Evolutionary conservation across 2,797 vertebrate species (phyloP).

Genomic region (Mus minutoides): DNA sequence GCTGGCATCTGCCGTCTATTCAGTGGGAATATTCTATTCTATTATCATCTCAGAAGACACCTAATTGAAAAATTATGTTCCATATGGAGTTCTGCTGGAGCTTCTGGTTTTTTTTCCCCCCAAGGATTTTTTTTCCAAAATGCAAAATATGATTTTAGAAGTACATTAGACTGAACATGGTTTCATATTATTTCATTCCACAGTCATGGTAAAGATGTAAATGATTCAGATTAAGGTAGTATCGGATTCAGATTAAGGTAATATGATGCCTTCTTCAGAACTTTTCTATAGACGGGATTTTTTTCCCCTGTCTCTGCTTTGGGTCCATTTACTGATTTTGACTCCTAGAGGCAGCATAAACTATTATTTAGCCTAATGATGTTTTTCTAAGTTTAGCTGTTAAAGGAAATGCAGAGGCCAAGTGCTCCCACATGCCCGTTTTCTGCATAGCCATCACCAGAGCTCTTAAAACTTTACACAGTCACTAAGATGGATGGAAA

Average conservation of each 20-base stretch:
- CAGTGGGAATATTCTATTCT: neutral
- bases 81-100: conserved; percentile 15
- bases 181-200: neutral
- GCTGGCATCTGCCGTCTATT: neutral
- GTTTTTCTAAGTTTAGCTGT: conserved; percentile 4
- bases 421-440: neutral
- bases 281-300: neutral
- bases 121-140: conserved; percentile 52
- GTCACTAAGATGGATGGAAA: neutral
- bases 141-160: neutral
- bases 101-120: neutral
- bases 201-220: neutral
- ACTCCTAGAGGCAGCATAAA: neutral
- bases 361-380: neutral
- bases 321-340: conserved; percentile 1
- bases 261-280: neutral
- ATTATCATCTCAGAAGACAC: neutral
- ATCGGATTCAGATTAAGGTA: neutral
- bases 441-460: neutral
- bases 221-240: neutral
- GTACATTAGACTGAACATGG: neutral
- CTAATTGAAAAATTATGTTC: conserved; percentile 41
- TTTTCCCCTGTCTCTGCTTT: neutral
- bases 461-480: neutral
- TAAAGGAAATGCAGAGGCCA: conserved; percentile 6